These are phyloP conservation scores for Scaptomyza flava DNA, from an alignment of 2,888 invertebrate genomes.

Conservation along the genomic window DNA sequence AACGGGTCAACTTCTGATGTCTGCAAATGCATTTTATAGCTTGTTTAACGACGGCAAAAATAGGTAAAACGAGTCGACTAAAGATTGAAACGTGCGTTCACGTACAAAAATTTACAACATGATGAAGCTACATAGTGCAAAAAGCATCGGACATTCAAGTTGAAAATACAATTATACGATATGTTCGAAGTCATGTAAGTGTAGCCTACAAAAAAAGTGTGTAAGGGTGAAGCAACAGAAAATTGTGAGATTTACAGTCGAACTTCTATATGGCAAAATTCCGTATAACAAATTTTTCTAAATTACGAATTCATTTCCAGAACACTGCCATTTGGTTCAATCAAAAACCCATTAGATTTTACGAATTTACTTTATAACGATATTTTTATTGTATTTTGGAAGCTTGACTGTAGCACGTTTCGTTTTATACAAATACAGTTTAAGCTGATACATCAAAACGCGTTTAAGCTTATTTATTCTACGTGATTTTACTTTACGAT, in stretches of 20 bases:
- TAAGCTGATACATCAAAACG: too few species aligned
- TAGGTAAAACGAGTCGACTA: conserved; percentile 43
- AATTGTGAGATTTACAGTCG: too few species aligned
- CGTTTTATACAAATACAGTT: too few species aligned
- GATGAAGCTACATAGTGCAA: conserved; percentile 51
- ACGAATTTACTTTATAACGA: too few species aligned
- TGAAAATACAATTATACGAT: background rate
- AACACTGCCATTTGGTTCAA: too few species aligned
- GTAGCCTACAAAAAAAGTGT: background rate
- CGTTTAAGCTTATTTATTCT: background rate
- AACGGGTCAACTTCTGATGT: conserved; percentile 39
- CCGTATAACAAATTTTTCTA: too few species aligned
- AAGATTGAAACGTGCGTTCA: conserved; percentile 49
- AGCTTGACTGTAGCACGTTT: too few species aligned
- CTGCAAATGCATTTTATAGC: conserved; percentile 73
- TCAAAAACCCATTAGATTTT: too few species aligned
- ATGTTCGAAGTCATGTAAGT: background rate
- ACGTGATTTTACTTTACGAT: conserved; percentile 44
- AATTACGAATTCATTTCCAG: too few species aligned
- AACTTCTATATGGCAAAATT: too few species aligned
- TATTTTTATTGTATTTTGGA: too few species aligned
- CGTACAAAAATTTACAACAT: conserved; percentile 63
- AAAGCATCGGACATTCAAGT: conserved; percentile 10
- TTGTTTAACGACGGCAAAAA: conserved; percentile 67
- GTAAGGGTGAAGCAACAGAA: too few species aligned